Conservation (phyloP, 2,888 invertebrate genomes). For the Parthenolecanium corni region DNA sequence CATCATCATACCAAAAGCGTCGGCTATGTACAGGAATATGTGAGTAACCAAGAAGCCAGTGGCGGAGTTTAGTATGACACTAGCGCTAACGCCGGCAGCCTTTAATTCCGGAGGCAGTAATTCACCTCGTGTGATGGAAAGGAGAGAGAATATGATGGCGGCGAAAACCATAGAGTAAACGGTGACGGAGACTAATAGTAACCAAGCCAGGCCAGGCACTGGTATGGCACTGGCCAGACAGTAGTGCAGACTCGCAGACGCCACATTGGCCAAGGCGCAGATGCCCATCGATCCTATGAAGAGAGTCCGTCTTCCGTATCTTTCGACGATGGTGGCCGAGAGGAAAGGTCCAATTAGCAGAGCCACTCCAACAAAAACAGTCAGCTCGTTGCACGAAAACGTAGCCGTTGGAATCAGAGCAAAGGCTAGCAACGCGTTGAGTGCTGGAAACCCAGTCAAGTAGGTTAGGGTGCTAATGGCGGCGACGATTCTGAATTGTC, state of each 20-base stretch:
- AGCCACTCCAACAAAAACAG: background rate
- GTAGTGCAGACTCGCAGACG: background rate
- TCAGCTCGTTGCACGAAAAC: background rate
- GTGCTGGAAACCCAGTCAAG: background rate
- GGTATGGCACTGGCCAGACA: no score
- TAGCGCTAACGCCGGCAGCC: background rate
- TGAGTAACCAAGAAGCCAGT: background rate
- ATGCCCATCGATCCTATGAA: background rate
- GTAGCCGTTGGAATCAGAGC: no score
- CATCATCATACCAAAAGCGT: conserved; percentile 1
- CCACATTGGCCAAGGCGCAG: background rate
- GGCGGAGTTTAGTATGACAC: background rate
- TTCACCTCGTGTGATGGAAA: background rate
- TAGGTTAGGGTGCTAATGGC: background rate
- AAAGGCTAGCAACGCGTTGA: background rate
- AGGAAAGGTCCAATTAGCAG: background rate
- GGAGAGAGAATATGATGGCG: background rate
- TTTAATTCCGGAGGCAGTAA: conserved; percentile 5
- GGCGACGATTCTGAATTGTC: background rate
- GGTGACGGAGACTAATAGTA: background rate
- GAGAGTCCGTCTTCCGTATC: background rate
- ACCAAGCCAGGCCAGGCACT: background rate
- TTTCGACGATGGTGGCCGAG: background rate
- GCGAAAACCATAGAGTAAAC: background rate
- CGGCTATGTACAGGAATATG: background rate